Evolutionary conservation across 2,113 vertebrate genomes (phyloP).

Genomic region (Trachemys scripta): DNA sequence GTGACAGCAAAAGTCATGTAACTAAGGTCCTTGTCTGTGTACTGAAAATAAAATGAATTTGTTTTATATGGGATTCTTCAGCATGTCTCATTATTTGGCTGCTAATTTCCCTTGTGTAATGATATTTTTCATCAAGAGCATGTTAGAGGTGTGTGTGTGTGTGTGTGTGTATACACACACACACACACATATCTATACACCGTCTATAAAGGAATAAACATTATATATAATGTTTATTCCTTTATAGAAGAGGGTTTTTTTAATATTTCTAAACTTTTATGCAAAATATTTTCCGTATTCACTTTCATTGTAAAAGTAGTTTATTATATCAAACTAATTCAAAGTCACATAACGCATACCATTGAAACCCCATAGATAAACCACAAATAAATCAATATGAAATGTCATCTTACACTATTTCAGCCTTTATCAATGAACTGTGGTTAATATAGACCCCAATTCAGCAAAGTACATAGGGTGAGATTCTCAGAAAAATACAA

Average conservation of each 20-base stretch:
- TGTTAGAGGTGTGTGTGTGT: not conserved
- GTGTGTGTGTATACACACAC: too few relatives aligned
- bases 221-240: not conserved
- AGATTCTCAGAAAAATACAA: not conserved
- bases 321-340: not conserved
- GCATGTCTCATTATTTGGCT: conserved; percentile 3
- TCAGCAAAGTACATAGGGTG: not conserved
- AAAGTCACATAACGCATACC: not conserved
- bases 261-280: not conserved
- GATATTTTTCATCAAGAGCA: not conserved
- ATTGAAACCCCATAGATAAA: not conserved
- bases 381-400: not conserved
- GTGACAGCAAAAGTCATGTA: not conserved
- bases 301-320: not conserved
- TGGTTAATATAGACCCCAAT: not conserved
- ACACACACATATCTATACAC: too few relatives aligned
- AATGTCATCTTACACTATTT: not conserved
- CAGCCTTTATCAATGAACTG: not conserved
- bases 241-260: not conserved
- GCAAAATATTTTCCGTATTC: not conserved
- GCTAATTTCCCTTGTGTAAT: not conserved
- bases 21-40: not conserved
- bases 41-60: not conserved
- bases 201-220: too few relatives aligned
- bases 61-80: not conserved